Evolutionary conservation across 2,113 vertebrate species (phyloP), one percentile per base, ranked within the genome.

Genomic region (Sinocyclocheilus rhinocerous): DNA sequence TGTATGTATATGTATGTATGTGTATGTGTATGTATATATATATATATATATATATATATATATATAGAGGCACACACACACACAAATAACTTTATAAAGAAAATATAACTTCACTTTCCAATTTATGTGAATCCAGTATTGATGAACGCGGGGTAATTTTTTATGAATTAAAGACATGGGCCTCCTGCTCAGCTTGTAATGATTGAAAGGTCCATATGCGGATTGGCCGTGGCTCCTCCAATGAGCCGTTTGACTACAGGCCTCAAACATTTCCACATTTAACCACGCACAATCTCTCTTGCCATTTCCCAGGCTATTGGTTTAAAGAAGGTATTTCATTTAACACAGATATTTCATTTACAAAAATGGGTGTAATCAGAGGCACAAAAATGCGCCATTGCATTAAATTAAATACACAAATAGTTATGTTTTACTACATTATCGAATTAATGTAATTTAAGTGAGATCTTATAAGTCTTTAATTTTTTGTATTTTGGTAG

Each of bases 191-290:
- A 83, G 26, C 4, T 72, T 39, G 24, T 73, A 52, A 83, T 80
- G 65, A 79, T 18, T 80, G 48, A 84, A 83, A 52, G 72, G 61
- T 87, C 77, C 42, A 85, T 72, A 45, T 87, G 85, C 42, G 52
- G 88, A 83, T 73, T 89, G 85, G 83, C 57, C 73, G 26, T 36
- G 79, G 83, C 73, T 79, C 50, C 83, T 42, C 78, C 88, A 85
- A 72, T 75, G 73, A 83, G 52, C 61, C 61, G 78, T 78, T 77
- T 77, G 88, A 87, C 85, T 61, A 81, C 39, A 81, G 88, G 85
- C 86, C 83, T 42, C 55, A 73, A 79, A 80, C n/a, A 87, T 72
- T 78, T 87, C 83, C 65, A 72, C 61, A 18, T 85, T 77, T 84
- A 63, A 39, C 45, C 77, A 77, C 26, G 55, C 73, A 33, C 67